Percentiles rank a stretch among this genome's conserved stretches.
Conservation (phyloP, 1,140 invertebrate species). For the Caenorhabditis tropicalis region DNA sequence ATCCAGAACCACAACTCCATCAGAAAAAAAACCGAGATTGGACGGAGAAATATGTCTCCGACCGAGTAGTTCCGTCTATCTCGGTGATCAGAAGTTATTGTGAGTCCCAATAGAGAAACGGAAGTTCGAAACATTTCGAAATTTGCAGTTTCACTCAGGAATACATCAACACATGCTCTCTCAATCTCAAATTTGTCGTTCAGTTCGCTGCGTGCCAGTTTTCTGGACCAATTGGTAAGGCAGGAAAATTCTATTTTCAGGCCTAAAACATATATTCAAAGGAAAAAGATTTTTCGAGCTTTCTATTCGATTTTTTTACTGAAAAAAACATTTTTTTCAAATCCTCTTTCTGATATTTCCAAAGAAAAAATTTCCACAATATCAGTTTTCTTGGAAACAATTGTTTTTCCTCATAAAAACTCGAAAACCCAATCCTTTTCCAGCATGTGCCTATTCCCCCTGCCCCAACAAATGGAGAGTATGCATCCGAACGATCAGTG, state of each 20-base stretch:
- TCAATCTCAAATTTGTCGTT: conserved; percentile 31
- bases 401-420: not conserved
- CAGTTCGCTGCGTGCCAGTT: conserved; percentile 53
- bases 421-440: not conserved
- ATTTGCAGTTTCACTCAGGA: not conserved
- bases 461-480: not conserved
- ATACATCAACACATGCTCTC: not conserved
- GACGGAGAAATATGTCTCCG: conserved; percentile 7
- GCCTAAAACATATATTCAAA: no score
- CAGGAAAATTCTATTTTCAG: not conserved
- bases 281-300: no score
- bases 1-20: not conserved
- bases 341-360: not conserved
- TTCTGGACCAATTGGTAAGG: conserved; percentile 54
- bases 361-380: not conserved
- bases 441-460: conserved; percentile 40
- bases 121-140: not conserved
- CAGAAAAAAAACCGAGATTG: not conserved
- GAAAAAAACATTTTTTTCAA: not conserved
- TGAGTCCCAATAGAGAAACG: not conserved
- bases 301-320: no score
- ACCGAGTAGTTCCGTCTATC: not conserved
- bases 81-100: conserved; percentile 13
- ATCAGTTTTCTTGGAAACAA: no score
- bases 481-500: conserved; percentile 28